Evolutionary conservation across 2,113 vertebrate genomes (phyloP), one percentile per base, ranked within the genome.

Genomic region (Sarotherodon lohbergeri): DNA sequence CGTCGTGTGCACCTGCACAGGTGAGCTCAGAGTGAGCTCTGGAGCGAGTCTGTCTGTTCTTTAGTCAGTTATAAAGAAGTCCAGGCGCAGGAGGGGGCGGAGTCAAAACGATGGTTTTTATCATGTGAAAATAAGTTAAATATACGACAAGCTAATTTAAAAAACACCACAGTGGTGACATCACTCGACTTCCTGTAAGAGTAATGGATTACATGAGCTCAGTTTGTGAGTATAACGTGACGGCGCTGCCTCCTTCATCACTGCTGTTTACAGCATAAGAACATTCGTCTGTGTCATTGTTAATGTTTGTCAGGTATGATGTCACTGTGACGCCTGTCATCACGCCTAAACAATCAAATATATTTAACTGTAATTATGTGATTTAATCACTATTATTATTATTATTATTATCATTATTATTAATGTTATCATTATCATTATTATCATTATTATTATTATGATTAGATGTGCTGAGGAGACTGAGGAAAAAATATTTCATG

Each of bases 71-170:
- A 4, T 29, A 59, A 59, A 32, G 27, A 32, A 61, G 27, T 32
- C 59, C 59, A 66, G 17, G 61, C n/a, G 13, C 1, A 1, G 17
- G 9, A 1, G 3, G 11, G 32, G 59, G 59, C 5, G 17, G 59
- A 9, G 17, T 63, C 34, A 63, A 63, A 36, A 63, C 9, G 0
- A 63, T 2, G 4, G 0, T 29, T 17, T 34, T 6, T 61, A 61
- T 61, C n/a, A 41, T 43, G 22, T 29, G 48, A 17, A 16, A 29
- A 2, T 48, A 29, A 73, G 13, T 76, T 5, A 76, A 76, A 48
- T 76, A 19, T 54, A 54, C 6, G 7, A 9, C 16, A 29, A 73
- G 13, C 41, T 63, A 34, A 0, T 36, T 39, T 66, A 46, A 16
- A 10, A 29, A 73, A 16, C 9, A 27, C 22, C 68, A 46, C 41